A percentile compares a stretch with the other conserved stretches of the same genome.
Evolutionary conservation across 2,888 invertebrate genomes (phyloP).

Genomic region (Ophion ventricosus): DNA sequence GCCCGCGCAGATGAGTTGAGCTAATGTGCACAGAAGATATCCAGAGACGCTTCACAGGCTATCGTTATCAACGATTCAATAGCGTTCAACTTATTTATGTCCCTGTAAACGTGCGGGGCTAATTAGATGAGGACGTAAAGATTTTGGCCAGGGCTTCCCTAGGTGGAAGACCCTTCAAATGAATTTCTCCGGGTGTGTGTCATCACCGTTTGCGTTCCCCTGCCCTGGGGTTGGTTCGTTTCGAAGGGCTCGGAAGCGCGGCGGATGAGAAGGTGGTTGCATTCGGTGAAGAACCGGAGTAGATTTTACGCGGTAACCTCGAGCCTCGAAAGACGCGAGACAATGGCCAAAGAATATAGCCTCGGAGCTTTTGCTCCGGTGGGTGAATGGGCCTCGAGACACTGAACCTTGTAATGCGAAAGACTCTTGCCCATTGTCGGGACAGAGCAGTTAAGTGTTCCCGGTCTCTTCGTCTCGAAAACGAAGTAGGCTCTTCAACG

Average conservation of each 20-base stretch:
- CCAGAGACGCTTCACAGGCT: slow-evolving; percentile 53
- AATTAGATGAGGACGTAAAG: slow-evolving; percentile 80
- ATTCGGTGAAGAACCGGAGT: slow-evolving; percentile 65
- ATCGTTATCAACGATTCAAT: slow-evolving; percentile 78
- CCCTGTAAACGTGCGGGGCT: slow-evolving; percentile 79
- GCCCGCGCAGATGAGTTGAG: neutral
- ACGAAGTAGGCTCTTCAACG: slow-evolving; percentile 77
- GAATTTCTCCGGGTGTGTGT: slow-evolving; percentile 64
- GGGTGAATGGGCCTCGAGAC: slow-evolving; percentile 82
- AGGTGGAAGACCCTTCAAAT: slow-evolving; percentile 68
- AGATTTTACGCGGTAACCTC: slow-evolving; percentile 75
- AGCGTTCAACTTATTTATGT: slow-evolving; percentile 79
- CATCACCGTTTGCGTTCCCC: slow-evolving; percentile 46
- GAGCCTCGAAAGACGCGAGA: slow-evolving; percentile 74
- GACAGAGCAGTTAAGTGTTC: slow-evolving; percentile 81
- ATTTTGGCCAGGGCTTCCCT: slow-evolving; percentile 69
- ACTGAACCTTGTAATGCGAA: slow-evolving; percentile 81
- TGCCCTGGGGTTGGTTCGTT: slow-evolving; percentile 63
- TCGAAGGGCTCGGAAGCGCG: slow-evolving; percentile 63
- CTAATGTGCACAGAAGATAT: slow-evolving; percentile 6
- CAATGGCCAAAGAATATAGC: slow-evolving; percentile 80
- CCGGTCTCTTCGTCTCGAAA: slow-evolving; percentile 77
- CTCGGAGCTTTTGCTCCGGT: slow-evolving; percentile 72
- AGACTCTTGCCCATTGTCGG: slow-evolving; percentile 77
- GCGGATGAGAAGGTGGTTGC: slow-evolving; percentile 70